Conservation (phyloP, 2,797 vertebrate species). For the Varecia variegata region DNA sequence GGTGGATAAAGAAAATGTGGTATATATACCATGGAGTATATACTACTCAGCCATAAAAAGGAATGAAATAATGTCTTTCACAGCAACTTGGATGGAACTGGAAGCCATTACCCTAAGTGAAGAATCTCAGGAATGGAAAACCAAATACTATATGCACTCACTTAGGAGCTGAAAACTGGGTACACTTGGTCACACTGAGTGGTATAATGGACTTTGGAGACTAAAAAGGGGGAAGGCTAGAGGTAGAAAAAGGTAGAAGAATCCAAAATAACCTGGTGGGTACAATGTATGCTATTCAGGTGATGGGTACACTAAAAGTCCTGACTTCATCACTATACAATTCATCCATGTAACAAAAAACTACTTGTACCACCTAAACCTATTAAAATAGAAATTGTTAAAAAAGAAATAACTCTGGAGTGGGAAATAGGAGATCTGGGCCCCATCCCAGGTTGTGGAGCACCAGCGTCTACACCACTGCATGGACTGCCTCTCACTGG, state of each 20-base stretch:
- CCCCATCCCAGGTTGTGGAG: not conserved
- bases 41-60: not conserved
- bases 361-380: not conserved
- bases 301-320: not conserved
- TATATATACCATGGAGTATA: not conserved
- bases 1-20: not conserved
- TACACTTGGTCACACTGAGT: not conserved
- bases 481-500: not conserved
- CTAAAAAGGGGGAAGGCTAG: not conserved
- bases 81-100: not conserved
- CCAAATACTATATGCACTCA: not conserved
- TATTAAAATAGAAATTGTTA: not conserved
- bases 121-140: not conserved
- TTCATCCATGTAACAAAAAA: not conserved
- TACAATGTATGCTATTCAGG: not conserved
- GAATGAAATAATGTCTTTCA: not conserved
- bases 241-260: no score
- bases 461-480: not conserved
- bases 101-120: not conserved
- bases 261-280: not conserved
- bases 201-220: not conserved
- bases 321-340: not conserved
- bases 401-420: conserved; percentile 16
- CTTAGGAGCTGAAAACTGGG: not conserved
- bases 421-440: not conserved